Evolutionary conservation across 2,888 invertebrate species (phyloP), one percentile per base, ranked within the genome.

Genomic region (Amphipyra tragopoginis): DNA sequence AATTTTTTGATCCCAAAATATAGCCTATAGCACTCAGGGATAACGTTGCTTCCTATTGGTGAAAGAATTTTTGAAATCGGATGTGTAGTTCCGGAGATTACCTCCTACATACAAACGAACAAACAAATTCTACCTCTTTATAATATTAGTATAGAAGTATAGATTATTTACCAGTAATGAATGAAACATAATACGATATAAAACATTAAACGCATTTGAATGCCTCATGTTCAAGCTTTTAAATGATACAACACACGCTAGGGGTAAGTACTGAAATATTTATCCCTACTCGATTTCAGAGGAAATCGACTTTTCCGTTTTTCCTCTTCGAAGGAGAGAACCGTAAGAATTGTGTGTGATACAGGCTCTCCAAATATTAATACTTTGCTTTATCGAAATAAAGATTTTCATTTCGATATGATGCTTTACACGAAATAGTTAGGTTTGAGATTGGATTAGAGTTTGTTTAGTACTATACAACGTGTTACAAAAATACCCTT

Each of bases 301-400:
- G 64, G 58, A 75, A 75, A 69, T 69, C 39, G 58, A 56, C 63
- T 59, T 73, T 75, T 62, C 61, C 61, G 45, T 66, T 69, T 64
- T 45, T 11, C 48, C 40, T 64, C 56, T 68, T 58, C 39, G 42
- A 45, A 40, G 26, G 48, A 42, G 52, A 57, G n/a, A 33, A 61
- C 55, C 52, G 60, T 53, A 53, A 45, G 52, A 60, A 65, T 60
- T 45, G 52, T 58, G 48, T 43, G 50, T 43, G 38, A 55, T 56
- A 60, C 38, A 59, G 21, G 38, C 44, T 57, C 54, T 55, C 40
- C 59, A 55, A 67, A 67, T 72, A 62, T 40, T 72, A 57, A 50
- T 56, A 47, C 29, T 21, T 21, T 2, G 15, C 36, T 53, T 33
- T 55, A 62, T 71, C 45, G 50, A 62, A 62, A 59, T 67, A 51